Base-by-base conservation (phyloP, 1,140 invertebrate species). In the Zaprionus lachaisei region DNA sequence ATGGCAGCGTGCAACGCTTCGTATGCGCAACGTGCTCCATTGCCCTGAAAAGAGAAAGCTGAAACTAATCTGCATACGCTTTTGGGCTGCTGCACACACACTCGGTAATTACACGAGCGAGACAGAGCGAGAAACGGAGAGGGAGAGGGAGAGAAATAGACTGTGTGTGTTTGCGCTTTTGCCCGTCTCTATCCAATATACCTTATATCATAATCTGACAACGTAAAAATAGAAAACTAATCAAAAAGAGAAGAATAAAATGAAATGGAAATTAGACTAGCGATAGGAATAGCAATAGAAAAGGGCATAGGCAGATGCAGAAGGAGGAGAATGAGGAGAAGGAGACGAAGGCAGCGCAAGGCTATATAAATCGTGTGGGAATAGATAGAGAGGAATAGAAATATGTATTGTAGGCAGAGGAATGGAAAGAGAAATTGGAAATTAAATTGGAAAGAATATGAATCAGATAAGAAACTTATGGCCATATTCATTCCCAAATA, bases 61-160 rank as follows among this genome's bases (percentile, higher is more conserved):
- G 63, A 73, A 68, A 74, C 75, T 69, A 68, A 77, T 77, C 64
- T 74, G 64, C 75, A 77, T 74, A 62, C 56, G 56, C 57, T 77
- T 63, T 55, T 64, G 58, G 49, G 57, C 49, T 15, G 51, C 38
- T 44, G 49, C 26, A 15, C 41, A 54, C 44, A n/a, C 24, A 20
- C 55, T 41, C 5, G 37, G 69, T 38, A 64, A 65, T 44, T 73
- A 22, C 49, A n/a, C 26, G 31, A 20, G 63, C 6, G 51, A 28
- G 54, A 5, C 20, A 24, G 49, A 37, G 62, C 11, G 47, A 51
- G 47, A 51, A 20, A 22, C 11, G 4, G 44, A 49, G 41, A n/a
- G 61, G 6, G 61, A 51, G 47, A 51, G 62, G 22, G 11, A 26
- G 61, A n/a, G 51, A 6, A 17, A 20, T 34, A 17, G 49, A 26